phyloP scores from a whole-genome alignment of 2,888 invertebrate species.

The Bombylius discolor region DNA sequence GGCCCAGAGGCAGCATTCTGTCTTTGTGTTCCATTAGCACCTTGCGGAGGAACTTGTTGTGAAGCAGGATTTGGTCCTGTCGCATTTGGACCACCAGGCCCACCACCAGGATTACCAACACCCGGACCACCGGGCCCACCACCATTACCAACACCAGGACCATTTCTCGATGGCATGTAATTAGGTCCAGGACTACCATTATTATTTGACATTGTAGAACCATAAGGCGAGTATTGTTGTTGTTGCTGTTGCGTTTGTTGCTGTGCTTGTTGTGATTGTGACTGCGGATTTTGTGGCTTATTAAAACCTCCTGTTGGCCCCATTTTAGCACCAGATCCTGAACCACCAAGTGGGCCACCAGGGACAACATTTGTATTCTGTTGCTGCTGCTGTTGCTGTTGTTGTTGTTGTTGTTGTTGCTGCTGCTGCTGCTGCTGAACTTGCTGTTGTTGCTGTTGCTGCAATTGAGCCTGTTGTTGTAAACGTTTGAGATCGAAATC shows the following conservation, averaged over 20 bases:
- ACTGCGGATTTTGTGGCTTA: conserved; percentile 23
- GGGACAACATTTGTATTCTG: conserved; percentile 29
- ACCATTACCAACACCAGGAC: conserved; percentile 18
- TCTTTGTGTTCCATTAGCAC: conserved; percentile 38
- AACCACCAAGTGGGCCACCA: conserved; percentile 4
- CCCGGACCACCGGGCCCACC: conserved; percentile 17
- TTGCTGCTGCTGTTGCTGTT: conserved; percentile 20
- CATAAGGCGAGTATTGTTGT: conserved; percentile 55
- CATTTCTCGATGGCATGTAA: conserved; percentile 20
- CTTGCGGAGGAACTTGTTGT: conserved; percentile 26
- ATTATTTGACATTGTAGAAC: conserved; percentile 48
- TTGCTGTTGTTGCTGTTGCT: conserved; percentile 22
- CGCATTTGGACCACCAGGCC: conserved; percentile 16
- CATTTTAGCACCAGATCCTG: conserved; percentile 24
- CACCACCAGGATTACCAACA: conserved; percentile 1
- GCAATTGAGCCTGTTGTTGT: conserved; percentile 25
- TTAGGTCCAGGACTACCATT: conserved; percentile 36
- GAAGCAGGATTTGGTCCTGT: neutral
- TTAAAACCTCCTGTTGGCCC: conserved; percentile 22
- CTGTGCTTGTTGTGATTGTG: conserved; percentile 13
- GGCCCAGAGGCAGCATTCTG: conserved; percentile 13
- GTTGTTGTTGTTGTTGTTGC: conserved; percentile 23
- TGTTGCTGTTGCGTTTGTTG: conserved; percentile 21
- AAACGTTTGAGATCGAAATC: conserved; percentile 37
- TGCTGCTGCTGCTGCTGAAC: conserved; percentile 24